Evolutionary conservation across 1,140 invertebrate species (phyloP).

Genomic region (Drepana arcuata): DNA sequence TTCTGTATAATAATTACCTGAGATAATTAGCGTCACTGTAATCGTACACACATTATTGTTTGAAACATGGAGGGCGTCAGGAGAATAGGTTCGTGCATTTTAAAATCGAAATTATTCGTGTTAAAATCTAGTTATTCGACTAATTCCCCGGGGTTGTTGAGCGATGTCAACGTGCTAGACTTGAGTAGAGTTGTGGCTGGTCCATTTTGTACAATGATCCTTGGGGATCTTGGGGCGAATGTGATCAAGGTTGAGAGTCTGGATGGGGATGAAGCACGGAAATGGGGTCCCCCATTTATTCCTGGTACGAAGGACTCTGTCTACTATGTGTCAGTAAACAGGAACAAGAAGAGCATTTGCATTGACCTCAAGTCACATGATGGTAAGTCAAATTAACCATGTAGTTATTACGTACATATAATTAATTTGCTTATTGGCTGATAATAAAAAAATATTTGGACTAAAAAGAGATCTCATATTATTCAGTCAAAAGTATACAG

Average conservation of each 20-base stretch:
- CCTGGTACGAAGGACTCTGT: slow-evolving; percentile 79
- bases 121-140: slow-evolving; percentile 32
- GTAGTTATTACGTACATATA: too few species aligned
- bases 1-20: slow-evolving; percentile 20
- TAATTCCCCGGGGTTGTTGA: slow-evolving; percentile 50
- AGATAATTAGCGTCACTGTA: slow-evolving; percentile 4
- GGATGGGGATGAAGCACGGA: slow-evolving; percentile 90
- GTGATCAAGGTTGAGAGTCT: slow-evolving; percentile 91
- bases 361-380: slow-evolving; percentile 84
- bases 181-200: slow-evolving; percentile 87
- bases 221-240: slow-evolving; percentile 95
- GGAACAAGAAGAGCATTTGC: slow-evolving; percentile 96
- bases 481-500: too few species aligned
- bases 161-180: slow-evolving; percentile 85
- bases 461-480: too few species aligned
- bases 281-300: slow-evolving; percentile 95
- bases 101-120: slow-evolving; percentile 8
- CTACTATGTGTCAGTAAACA: slow-evolving; percentile 92
- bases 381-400: slow-evolving; percentile 38
- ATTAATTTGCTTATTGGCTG: too few species aligned
- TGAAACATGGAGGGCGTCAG: slow-evolving; percentile 4
- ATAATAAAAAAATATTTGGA: too few species aligned
- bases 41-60: slow-evolving; percentile 1
- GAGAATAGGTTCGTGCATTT: slow-evolving; percentile 7
- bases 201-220: slow-evolving; percentile 93